These are phyloP conservation scores for Morus bassanus DNA, from an alignment of 2,797 vertebrate species.

Conservation along the genomic window DNA sequence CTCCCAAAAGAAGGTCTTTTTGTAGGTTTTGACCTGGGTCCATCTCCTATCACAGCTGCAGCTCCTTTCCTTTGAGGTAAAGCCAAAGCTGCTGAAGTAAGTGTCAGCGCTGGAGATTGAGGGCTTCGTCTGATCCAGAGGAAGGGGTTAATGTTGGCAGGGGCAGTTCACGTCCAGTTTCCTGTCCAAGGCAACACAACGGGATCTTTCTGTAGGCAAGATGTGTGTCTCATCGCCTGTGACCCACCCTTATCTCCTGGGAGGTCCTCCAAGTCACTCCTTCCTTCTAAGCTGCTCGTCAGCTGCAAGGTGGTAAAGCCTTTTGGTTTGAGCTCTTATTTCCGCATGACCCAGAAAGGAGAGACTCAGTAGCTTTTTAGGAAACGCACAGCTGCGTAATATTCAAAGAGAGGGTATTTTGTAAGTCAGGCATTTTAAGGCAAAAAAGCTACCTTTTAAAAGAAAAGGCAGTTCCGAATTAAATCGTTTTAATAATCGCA, in stretches of 20 bases:
- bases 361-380: background rate
- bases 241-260: background rate
- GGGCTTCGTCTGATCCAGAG: background rate
- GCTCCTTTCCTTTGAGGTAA: slow-evolving; percentile 18
- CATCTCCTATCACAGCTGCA: background rate
- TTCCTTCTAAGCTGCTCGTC: background rate
- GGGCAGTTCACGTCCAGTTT: background rate
- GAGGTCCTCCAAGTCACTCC: background rate
- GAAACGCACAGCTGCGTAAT: background rate
- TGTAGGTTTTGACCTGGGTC: background rate
- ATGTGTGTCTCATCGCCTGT: background rate
- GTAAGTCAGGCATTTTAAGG: background rate
- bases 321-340: background rate
- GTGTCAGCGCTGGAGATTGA: background rate
- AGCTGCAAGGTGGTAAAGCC: background rate
- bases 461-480: background rate
- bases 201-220: background rate
- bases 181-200: background rate
- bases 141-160: background rate
- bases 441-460: background rate
- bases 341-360: background rate
- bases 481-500: background rate
- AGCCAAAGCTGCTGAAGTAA: background rate
- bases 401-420: background rate
- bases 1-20: background rate